Percentiles rank a stretch among this genome's conserved stretches.
Conservation (phyloP, 2,113 vertebrate species). For the Alaudala cheleensis region DNA sequence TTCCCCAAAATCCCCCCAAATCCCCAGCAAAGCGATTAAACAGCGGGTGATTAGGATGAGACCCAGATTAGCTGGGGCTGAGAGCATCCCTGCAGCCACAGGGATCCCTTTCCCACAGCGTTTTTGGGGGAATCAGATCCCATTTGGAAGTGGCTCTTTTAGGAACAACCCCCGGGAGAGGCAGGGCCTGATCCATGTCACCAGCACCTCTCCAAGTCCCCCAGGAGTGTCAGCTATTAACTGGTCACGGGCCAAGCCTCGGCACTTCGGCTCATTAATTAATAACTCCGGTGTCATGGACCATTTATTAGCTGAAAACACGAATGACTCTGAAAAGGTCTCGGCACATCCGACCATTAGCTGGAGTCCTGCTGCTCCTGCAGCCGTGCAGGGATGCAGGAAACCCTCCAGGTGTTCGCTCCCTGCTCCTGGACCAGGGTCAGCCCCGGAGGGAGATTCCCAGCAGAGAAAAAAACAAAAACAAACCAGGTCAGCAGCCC, state of each 20-base stretch:
- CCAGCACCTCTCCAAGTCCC: background rate
- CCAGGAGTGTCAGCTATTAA: background rate
- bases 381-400: too few relatives aligned
- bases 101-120: background rate
- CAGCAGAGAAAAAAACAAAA: background rate
- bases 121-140: background rate
- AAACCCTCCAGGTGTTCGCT: background rate
- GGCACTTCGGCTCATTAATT: constrained; percentile 22
- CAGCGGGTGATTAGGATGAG: background rate
- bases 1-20: background rate
- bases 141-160: accelerated
- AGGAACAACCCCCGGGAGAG: background rate
- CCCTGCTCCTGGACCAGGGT: accelerated
- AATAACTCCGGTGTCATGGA: constrained; percentile 15
- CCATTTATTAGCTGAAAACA: constrained; percentile 51
- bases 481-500: background rate
- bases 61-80: background rate
- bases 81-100: background rate
- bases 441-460: background rate
- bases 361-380: background rate
- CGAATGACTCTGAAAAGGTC: background rate
- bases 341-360: background rate
- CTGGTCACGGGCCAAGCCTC: background rate
- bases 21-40: background rate
- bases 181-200: accelerated